phyloP scores from a whole-genome alignment of 2,113 vertebrate genomes.

The Pluvianellus socialis region DNA sequence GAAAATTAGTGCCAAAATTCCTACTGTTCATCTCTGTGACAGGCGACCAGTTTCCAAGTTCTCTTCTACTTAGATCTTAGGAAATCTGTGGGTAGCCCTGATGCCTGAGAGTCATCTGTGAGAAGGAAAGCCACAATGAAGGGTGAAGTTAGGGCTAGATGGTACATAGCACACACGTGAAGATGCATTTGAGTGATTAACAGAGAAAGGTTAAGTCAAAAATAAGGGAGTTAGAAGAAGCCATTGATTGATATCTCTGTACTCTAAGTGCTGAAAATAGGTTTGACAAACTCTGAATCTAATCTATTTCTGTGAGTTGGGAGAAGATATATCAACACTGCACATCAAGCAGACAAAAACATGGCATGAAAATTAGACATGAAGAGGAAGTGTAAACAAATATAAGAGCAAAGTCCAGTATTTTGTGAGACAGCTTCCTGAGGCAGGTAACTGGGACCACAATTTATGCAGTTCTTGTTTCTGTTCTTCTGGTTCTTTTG shows the following conservation, averaged over 20 bases:
- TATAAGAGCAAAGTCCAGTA: neutral
- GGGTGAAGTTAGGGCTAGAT: neutral
- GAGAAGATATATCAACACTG: neutral
- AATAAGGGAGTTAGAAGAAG: neutral
- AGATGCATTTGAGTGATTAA: neutral
- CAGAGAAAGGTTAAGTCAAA: neutral
- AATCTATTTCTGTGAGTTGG: neutral
- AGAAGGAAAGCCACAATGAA: neutral
- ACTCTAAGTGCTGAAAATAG: neutral
- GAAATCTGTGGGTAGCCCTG: neutral
- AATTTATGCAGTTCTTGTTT: neutral
- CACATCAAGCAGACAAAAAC: neutral
- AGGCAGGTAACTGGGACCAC: neutral
- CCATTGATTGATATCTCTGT: neutral
- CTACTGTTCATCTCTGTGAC: neutral
- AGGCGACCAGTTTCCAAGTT: neutral
- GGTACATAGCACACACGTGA: neutral
- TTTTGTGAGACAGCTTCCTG: neutral
- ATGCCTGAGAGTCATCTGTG: neutral
- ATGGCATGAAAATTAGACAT: neutral
- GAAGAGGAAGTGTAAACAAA: neutral
- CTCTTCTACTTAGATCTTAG: neutral
- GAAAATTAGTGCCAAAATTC: neutral
- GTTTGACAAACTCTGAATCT: neutral
- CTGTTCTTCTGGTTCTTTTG: neutral